These are phyloP conservation scores for Thryonomys swinderianus DNA, from an alignment of 2,113 vertebrate genomes.

Conservation along the genomic window DNA sequence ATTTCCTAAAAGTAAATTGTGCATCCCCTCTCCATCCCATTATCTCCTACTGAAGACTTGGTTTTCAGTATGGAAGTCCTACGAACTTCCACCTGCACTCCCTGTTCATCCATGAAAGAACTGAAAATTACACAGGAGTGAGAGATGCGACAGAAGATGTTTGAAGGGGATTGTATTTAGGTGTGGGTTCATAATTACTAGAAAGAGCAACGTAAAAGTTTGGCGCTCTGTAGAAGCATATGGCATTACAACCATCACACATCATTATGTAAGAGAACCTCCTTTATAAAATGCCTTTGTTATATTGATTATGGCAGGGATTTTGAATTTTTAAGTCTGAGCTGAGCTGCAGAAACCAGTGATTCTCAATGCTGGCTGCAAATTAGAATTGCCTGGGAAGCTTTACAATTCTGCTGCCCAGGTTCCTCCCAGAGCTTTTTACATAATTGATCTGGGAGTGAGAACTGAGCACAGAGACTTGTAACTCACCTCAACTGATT, in stretches of 20 bases:
- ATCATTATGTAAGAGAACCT: background rate
- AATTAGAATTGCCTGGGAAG: background rate
- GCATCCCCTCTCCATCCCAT: background rate
- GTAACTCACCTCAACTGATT: background rate
- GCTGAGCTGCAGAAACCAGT: background rate
- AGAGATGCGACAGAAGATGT: background rate
- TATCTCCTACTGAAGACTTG: background rate
- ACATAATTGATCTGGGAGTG: background rate
- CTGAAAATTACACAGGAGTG: background rate
- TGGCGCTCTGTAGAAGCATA: background rate
- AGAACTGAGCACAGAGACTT: background rate
- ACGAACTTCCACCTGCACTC: background rate
- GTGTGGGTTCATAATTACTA: background rate
- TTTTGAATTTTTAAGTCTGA: background rate
- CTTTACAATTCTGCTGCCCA: background rate
- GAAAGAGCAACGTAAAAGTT: background rate
- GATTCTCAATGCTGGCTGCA: background rate
- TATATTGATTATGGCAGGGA: background rate
- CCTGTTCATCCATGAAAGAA: background rate
- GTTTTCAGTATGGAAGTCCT: background rate
- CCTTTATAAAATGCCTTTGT: background rate
- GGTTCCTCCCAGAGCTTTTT: background rate
- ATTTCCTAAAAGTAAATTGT: background rate
- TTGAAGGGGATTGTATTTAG: background rate
- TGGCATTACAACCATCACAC: background rate